phyloP scores from a whole-genome alignment of 2,113 vertebrate species.

The Apeltes quadracus region DNA sequence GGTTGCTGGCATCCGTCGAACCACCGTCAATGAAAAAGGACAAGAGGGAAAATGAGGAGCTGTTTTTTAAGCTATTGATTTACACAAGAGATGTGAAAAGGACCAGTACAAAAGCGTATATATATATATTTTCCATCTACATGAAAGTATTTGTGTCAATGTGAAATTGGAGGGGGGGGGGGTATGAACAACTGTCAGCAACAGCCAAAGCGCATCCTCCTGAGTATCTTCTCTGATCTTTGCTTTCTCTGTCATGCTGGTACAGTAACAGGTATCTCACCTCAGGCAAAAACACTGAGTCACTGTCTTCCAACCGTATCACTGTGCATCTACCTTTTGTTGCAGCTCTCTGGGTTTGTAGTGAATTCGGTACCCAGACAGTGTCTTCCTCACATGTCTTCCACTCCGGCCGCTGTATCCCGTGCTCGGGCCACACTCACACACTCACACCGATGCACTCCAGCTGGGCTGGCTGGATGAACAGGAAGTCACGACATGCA shows the following conservation, averaged over 20 bases:
- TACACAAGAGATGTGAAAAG: conserved; percentile 31
- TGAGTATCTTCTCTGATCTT: conserved; percentile 67
- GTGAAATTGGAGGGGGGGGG: conserved; percentile 14
- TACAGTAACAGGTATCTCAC: conserved; percentile 74
- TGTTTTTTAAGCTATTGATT: conserved; percentile 60
- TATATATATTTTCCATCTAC: no score
- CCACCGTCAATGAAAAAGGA: conserved; percentile 33
- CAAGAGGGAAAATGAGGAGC: conserved; percentile 18
- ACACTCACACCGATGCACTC: conserved; percentile 36
- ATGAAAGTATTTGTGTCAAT: conserved; percentile 32
- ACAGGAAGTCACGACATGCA: conserved; percentile 72
- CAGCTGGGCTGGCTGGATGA: conserved; percentile 57
- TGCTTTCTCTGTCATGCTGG: conserved; percentile 64
- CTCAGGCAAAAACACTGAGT: conserved; percentile 67
- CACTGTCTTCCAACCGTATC: conserved; percentile 56
- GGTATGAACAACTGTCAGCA: conserved; percentile 47
- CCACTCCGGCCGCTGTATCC: no score
- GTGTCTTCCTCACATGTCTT: conserved; percentile 11
- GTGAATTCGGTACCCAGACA: conserved; percentile 27
- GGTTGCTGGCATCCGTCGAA: conserved; percentile 51
- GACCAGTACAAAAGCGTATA: conserved; percentile 49
- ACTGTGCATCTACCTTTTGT: conserved; percentile 47
- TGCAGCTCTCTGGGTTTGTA: conserved; percentile 34
- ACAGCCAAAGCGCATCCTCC: conserved; percentile 60
- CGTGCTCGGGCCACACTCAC: no score